Evolutionary conservation across 2,113 vertebrate species (phyloP).

Genomic region (Tetrax tetrax): DNA sequence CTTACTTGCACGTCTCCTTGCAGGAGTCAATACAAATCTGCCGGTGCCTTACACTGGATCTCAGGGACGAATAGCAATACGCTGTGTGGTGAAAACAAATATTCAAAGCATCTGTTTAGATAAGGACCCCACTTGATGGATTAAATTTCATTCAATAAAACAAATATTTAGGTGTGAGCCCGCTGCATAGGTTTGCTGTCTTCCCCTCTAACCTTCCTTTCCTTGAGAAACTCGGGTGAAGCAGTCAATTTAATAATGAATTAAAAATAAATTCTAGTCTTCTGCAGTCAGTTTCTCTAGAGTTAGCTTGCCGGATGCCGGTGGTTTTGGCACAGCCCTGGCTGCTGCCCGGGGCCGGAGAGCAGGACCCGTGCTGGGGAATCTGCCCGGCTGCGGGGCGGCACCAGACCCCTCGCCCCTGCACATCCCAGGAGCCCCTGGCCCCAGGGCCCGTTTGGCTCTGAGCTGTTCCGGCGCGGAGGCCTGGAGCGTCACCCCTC

Average conservation of each 20-base stretch:
- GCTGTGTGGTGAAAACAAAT: slow-evolving; percentile 46
- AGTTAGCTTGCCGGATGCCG: rapidly evolving
- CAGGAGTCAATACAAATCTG: slow-evolving; percentile 77
- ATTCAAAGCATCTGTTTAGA: not conserved
- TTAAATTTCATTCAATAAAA: not conserved
- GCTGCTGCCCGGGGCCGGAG: not conserved
- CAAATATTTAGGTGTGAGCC: not conserved
- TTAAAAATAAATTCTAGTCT: not conserved
- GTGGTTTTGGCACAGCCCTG: not conserved
- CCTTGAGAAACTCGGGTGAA: not conserved
- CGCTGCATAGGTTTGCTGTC: not conserved
- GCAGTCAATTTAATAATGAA: not conserved
- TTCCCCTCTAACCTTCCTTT: not conserved
- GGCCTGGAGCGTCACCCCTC: not conserved
- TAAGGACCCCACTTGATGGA: not conserved
- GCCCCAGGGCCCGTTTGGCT: not conserved
- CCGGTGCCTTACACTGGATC: slow-evolving; percentile 53
- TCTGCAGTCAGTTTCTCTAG: not conserved
- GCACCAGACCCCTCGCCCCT: too few species aligned
- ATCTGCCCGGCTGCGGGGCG: not conserved
- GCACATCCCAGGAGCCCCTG: not conserved
- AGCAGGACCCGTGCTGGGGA: not conserved
- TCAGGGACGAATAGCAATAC: slow-evolving; percentile 73
- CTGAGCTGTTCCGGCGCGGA: rapidly evolving
- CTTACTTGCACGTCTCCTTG: slow-evolving; percentile 85